Evolutionary conservation across 2,888 invertebrate genomes (phyloP).

Genomic region (Copidosoma aretas): DNA sequence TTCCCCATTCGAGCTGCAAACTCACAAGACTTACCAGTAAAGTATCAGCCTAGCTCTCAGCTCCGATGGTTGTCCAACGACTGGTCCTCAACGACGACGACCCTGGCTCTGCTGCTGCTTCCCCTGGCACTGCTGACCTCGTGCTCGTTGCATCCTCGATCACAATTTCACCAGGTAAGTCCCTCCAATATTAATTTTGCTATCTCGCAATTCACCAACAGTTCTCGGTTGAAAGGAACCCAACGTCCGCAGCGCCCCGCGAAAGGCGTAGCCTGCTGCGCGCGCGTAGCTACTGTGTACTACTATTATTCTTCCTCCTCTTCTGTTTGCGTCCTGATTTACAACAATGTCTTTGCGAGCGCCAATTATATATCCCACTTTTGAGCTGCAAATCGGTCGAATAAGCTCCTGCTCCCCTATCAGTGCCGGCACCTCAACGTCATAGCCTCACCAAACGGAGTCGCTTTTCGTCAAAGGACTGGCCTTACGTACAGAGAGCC

Average conservation of each 20-base stretch:
- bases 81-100: neutral
- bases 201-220: neutral
- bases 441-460: neutral
- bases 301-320: too few relatives aligned
- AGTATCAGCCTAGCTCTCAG: neutral
- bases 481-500: too few relatives aligned
- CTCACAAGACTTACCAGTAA: constrained; percentile 10
- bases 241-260: neutral
- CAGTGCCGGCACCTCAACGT: neutral
- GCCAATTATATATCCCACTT: too few relatives aligned
- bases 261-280: constrained; percentile 10
- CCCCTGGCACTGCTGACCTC: neutral
- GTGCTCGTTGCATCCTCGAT: neutral
- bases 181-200: neutral
- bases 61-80: neutral
- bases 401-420: neutral
- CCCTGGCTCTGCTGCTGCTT: neutral
- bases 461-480: neutral
- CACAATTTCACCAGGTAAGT: too few relatives aligned
- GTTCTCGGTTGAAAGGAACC: neutral
- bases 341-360: neutral
- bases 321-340: neutral
- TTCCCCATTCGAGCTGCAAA: neutral
- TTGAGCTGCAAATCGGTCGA: too few relatives aligned
- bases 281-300: neutral